Base-by-base conservation (phyloP, 92 coral and sea anemone genomes). In the Anthopleura xanthogrammica region DNA sequence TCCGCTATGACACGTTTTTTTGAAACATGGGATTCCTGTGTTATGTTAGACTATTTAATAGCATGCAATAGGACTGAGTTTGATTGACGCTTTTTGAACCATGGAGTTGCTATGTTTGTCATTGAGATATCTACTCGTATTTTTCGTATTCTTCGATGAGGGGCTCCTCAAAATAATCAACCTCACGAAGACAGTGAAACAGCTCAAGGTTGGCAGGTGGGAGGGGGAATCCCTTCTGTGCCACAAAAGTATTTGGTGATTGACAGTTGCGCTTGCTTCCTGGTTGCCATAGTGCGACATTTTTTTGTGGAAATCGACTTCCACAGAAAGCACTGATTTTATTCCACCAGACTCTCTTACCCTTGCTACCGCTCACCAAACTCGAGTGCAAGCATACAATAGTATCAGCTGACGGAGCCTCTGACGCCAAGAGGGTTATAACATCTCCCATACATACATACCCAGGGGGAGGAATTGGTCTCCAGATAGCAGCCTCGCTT, bases 381-480 rank as follows among this genome's bases (percentile, higher is more conserved):
- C 97, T 93, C 95, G 95, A 93, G 72, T 93, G 97, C 54, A 93
- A 87, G 80, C 97, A 93, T 58, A 80, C 88, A 19, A 93, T 78
- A 46, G 95, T 79, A 64, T 87, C 82, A n/a, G 93, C 60, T 3
- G 89, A 65, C 20, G 94, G 94, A 11, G 85, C 80, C 7, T 41
- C 50, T 16, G 79, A 41, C 17, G 79, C 77, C 68, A 85, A 88
- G 29, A 91, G 79, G 3, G 95, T 88, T 11, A 88, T 85, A 58
- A 93, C 82, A 80, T 93, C 95, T 56, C 97, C 97, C 77, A 92
- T 81, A 82, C 97, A 93, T 86, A 86, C 82, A 79, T 82, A 93
- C 40, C 97, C 97, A 11, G 97, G 95, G 75, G 92, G 85, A 7
- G 97, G 88, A 71, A 93, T 92, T 0, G 97, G 97, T 68, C 93